Base-by-base conservation (phyloP, 2,888 invertebrate species). In the Xestia xanthographa region DNA sequence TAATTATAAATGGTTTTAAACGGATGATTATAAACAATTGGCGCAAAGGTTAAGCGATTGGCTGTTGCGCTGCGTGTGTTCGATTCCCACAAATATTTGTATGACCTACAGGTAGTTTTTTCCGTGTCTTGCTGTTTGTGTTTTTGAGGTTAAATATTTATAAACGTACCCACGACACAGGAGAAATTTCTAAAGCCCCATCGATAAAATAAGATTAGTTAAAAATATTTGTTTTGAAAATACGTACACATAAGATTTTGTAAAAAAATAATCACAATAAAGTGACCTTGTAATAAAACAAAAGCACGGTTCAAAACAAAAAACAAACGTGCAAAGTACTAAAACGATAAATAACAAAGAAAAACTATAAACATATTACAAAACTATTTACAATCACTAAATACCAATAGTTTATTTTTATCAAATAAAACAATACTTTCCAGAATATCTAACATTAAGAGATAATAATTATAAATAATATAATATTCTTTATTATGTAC, bases 231-330 rank as follows among this genome's bases (percentile, higher is more conserved):
- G 72, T 72, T 83, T 72, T 65, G 48, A 22, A 76, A 80, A 80
- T 76, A 34, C 5, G 34, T 34, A 84, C 58, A 70, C 34, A 62
- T 8, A 66, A 38, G 22, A 58, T 66, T 63, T 72, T 83, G 69
- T 62, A 84, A 69, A 79, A 79, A 63, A 56, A 70, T 58, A 20
- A 66, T 73, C 77, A 83, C 80, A 58, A 72, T 75, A 69, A 84
- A 75, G 77, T 74, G 76, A 79, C 71, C 74, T 86, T 78, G 82
- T 70, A 82, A 76, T 81, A 85, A 85, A 87, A 87, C 80, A 83
- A 80, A 79, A 75, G 81, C 81, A 77, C 77, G 82, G 67, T 80
- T 65, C 73, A 68, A 81, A 82, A 80, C 77, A 80, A 83, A 82
- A 71, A 69, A 79, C 74, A 77, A 80, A 75, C 77, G 74, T 72